These are phyloP conservation scores for Oscheius sp. DNA, from an alignment of 2,888 invertebrate genomes.

Conservation along the genomic window DNA sequence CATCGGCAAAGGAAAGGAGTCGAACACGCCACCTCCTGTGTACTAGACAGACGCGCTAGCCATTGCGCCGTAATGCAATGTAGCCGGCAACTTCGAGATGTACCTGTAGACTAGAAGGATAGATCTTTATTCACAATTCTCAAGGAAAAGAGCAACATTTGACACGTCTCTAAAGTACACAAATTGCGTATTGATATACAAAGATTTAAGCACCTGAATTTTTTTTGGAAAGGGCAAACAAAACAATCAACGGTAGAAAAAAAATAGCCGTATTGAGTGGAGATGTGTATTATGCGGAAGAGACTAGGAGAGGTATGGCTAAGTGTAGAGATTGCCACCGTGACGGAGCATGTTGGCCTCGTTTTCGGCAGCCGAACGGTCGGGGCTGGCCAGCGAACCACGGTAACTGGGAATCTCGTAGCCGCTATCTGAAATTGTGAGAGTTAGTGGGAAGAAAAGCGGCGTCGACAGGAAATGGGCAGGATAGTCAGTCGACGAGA, in stretches of 20 bases:
- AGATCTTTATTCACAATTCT: too few species aligned
- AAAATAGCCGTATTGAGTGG: conserved; percentile 8
- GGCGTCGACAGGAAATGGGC: too few species aligned
- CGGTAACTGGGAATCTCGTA: conserved; percentile 32
- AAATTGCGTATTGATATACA: not conserved
- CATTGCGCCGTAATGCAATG: conserved; percentile 14
- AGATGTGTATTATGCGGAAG: not conserved
- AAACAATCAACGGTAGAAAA: conserved; percentile 13
- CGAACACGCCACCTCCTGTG: conserved; percentile 9
- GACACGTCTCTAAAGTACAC: conserved; percentile 6
- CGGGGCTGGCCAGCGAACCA: conserved; percentile 1
- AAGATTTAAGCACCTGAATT: not conserved
- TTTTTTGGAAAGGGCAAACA: not conserved
- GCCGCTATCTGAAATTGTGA: conserved; percentile 23
- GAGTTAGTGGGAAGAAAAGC: not conserved
- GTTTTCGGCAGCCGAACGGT: conserved; percentile 13
- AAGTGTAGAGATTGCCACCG: conserved; percentile 25
- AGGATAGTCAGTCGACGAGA: too few species aligned
- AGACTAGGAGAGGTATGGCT: not conserved
- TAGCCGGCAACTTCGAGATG: not conserved
- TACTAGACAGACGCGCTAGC: not conserved
- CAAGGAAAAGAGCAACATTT: not conserved
- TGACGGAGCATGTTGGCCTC: conserved; percentile 13
- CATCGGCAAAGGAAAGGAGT: not conserved
- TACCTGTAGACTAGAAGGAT: not conserved